phyloP scores from a whole-genome alignment of 2,797 vertebrate species.

The Galago senegalensis region DNA sequence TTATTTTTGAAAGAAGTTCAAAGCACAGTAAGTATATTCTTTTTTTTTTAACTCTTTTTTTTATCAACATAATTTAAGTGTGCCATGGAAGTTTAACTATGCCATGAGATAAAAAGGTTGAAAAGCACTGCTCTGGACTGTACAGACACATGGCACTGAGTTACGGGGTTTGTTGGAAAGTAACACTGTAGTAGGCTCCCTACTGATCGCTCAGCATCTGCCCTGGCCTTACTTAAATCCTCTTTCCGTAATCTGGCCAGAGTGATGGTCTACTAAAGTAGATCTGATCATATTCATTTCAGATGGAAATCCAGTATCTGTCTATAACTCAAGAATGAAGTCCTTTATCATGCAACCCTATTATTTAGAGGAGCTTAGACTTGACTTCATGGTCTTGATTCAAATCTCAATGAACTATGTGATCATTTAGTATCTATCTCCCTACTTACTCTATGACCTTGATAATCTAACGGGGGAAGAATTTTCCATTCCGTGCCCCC shows the following conservation, averaged over 20 bases:
- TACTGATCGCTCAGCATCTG: background rate
- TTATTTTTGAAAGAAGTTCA: too few relatives aligned
- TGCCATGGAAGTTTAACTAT: too few relatives aligned
- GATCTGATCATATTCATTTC: background rate
- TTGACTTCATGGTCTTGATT: background rate
- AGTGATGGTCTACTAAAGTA: background rate
- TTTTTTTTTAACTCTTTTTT: too few relatives aligned
- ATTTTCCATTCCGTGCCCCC: background rate
- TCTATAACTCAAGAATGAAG: background rate
- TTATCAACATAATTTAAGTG: too few relatives aligned
- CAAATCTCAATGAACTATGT: background rate
- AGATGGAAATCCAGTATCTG: background rate
- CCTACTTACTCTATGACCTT: background rate
- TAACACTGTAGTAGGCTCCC: background rate
- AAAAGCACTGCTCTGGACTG: too few relatives aligned
- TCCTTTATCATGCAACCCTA: background rate
- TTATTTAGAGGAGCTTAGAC: background rate
- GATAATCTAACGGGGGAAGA: background rate
- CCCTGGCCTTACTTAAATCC: background rate
- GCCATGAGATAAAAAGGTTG: too few relatives aligned
- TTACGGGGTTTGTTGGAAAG: background rate
- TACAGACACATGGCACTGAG: background rate
- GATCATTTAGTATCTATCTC: background rate
- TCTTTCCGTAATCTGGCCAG: background rate
- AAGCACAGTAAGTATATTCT: too few relatives aligned